A percentile compares a stretch with the other conserved stretches of the same genome.
phyloP scores from a whole-genome alignment of 2,113 vertebrate species.

The Pachycephala philippinensis region DNA sequence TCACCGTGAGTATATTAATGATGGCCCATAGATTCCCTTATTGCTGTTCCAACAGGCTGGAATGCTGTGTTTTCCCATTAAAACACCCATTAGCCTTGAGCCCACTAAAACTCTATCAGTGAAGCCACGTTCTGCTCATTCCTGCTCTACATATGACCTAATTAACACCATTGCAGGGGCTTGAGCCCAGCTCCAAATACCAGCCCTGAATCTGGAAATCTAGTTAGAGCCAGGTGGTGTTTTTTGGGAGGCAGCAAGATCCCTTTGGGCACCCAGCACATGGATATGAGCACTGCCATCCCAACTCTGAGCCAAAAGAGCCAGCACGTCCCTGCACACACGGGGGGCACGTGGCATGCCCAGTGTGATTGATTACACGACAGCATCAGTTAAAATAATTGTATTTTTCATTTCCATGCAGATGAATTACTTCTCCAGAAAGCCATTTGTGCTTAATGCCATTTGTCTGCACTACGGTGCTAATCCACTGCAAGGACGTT shows the following conservation, averaged over 20 bases:
- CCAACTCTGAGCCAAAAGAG: not conserved
- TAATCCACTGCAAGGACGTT: slow-evolving; percentile 50
- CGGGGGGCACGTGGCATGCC: rapidly evolving
- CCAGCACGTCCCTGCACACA: not conserved
- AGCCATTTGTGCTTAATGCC: slow-evolving; percentile 48
- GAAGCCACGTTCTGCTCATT: not conserved
- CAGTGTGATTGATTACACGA: not conserved
- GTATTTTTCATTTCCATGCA: slow-evolving; percentile 50
- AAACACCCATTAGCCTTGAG: slow-evolving; percentile 38
- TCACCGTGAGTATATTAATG: slow-evolving; percentile 48
- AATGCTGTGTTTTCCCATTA: slow-evolving; percentile 47
- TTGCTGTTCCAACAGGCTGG: slow-evolving; percentile 22
- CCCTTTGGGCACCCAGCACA: not conserved
- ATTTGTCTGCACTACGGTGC: slow-evolving; percentile 29
- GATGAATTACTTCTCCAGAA: slow-evolving; percentile 53
- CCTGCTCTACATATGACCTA: not conserved
- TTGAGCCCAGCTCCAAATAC: not conserved
- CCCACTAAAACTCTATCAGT: not conserved
- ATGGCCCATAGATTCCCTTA: slow-evolving; percentile 35
- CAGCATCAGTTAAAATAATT: slow-evolving; percentile 41
- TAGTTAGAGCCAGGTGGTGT: not conserved
- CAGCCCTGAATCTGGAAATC: not conserved
- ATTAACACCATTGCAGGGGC: not conserved
- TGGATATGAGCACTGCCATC: not conserved
- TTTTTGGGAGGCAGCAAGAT: rapidly evolving